Evolutionary conservation across 2,797 vertebrate species (phyloP).

Genomic region (Microctenopoma lineatum): DNA sequence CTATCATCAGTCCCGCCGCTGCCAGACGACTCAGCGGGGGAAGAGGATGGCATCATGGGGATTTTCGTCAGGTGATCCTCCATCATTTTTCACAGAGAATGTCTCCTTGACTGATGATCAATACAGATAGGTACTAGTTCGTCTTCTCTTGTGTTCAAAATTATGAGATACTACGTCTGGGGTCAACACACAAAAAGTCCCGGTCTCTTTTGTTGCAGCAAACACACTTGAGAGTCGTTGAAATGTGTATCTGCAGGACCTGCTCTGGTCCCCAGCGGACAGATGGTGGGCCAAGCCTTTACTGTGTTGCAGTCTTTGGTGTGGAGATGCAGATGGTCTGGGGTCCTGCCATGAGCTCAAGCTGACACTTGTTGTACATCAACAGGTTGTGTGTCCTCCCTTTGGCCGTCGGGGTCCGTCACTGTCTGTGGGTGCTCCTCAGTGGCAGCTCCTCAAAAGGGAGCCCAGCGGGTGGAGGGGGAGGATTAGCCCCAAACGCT

Average conservation of each 20-base stretch:
- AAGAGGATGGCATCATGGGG: constrained; percentile 74
- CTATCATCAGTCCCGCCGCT: constrained; percentile 82
- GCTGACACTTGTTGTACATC: constrained; percentile 58
- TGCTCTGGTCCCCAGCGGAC: constrained; percentile 37
- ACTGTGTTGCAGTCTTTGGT: constrained; percentile 29
- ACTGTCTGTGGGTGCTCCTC: constrained; percentile 70
- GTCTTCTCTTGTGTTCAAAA: constrained; percentile 10
- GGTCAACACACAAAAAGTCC: neutral
- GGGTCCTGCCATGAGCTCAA: constrained; percentile 44
- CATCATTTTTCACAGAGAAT: constrained; percentile 61
- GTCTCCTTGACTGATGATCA: neutral
- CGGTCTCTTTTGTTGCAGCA: constrained; percentile 1
- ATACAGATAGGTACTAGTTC: neutral
- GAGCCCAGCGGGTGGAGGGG: constrained; percentile 54
- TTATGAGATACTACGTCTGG: constrained; percentile 4
- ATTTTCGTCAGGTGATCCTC: constrained; percentile 79
- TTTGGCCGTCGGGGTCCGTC: constrained; percentile 49
- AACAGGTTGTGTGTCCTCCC: constrained; percentile 48
- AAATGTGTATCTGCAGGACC: constrained; percentile 25
- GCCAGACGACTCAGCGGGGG: constrained; percentile 77
- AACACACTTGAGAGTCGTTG: neutral
- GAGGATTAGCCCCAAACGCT: constrained; percentile 86
- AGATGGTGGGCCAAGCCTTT: constrained; percentile 49
- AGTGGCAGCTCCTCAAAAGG: constrained; percentile 79
- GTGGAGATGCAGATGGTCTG: constrained; percentile 44